Conservation (phyloP, 2,797 vertebrate genomes). For the Megaceryle alcyon region DNA sequence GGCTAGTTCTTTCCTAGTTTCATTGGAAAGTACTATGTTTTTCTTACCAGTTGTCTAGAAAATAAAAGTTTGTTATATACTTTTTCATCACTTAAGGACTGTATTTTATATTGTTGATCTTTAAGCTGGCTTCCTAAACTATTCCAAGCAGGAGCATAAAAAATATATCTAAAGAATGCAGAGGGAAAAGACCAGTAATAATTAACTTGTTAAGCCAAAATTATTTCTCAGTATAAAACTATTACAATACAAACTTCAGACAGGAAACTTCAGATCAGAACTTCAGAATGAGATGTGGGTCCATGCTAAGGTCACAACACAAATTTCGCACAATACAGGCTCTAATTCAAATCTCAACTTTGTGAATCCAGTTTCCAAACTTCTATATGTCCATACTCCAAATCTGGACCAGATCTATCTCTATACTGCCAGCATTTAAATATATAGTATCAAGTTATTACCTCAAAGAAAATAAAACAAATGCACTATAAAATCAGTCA, state of each 20-base stretch:
- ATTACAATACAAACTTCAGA: not conserved
- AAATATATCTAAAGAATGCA: not conserved
- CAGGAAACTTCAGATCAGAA: not conserved
- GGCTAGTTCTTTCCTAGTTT: slow-evolving; percentile 78
- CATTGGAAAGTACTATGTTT: slow-evolving; percentile 74
- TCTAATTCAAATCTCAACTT: not conserved
- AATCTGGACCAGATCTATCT: not conserved
- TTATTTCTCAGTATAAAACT: not conserved
- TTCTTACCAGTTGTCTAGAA: slow-evolving; percentile 77
- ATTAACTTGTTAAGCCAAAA: not conserved
- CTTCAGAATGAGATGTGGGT: not conserved
- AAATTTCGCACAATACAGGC: not conserved
- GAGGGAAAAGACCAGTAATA: not conserved
- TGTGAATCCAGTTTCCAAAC: not conserved
- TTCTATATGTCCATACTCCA: not conserved
- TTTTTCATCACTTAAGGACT: not conserved
- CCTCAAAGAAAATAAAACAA: not conserved
- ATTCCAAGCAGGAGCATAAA: not conserved
- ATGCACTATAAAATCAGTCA: not conserved
- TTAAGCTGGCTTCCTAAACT: not conserved
- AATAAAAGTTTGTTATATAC: not conserved
- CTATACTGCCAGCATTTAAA: not conserved
- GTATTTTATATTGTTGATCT: not conserved
- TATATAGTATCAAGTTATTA: not conserved
- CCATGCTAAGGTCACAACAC: not conserved